These are phyloP conservation scores for Tipula helvola DNA, from an alignment of 2,888 invertebrate genomes.

Conservation along the genomic window DNA sequence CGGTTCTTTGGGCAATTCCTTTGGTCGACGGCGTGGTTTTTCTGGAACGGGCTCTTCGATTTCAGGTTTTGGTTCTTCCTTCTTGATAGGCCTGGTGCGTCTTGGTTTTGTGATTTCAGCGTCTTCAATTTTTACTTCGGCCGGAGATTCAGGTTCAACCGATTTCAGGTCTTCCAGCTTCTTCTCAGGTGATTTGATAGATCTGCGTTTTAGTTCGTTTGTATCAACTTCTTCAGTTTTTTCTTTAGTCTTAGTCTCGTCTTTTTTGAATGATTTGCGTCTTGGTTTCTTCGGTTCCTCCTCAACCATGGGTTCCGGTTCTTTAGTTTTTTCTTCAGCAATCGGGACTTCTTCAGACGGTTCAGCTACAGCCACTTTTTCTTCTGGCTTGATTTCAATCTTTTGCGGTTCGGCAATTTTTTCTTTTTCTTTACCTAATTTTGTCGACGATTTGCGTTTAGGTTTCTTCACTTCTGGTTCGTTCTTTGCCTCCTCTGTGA, in stretches of 20 bases:
- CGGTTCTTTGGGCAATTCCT: background rate
- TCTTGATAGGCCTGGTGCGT: background rate
- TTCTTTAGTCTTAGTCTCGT: constrained; percentile 7
- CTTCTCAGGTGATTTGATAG: constrained; percentile 8
- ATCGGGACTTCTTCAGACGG: background rate
- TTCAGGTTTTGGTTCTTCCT: background rate
- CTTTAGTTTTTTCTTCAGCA: background rate
- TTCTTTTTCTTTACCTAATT: background rate
- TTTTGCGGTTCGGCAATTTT: background rate
- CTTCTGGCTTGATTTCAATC: background rate
- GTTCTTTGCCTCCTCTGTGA: background rate
- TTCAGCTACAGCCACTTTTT: background rate
- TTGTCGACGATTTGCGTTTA: background rate
- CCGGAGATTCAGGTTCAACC: constrained; percentile 16
- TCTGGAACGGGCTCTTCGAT: background rate
- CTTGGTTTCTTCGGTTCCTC: constrained; percentile 17
- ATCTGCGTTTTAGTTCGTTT: background rate
- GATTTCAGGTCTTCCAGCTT: background rate
- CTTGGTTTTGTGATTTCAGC: background rate
- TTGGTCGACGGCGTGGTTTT: background rate
- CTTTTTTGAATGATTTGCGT: constrained; percentile 15
- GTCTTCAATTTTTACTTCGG: background rate
- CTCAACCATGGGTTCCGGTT: constrained; percentile 12
- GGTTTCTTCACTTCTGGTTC: constrained; percentile 10
- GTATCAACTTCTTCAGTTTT: constrained; percentile 15